Conservation (phyloP, 2,888 invertebrate genomes). For the Pyrrhia umbra region DNA sequence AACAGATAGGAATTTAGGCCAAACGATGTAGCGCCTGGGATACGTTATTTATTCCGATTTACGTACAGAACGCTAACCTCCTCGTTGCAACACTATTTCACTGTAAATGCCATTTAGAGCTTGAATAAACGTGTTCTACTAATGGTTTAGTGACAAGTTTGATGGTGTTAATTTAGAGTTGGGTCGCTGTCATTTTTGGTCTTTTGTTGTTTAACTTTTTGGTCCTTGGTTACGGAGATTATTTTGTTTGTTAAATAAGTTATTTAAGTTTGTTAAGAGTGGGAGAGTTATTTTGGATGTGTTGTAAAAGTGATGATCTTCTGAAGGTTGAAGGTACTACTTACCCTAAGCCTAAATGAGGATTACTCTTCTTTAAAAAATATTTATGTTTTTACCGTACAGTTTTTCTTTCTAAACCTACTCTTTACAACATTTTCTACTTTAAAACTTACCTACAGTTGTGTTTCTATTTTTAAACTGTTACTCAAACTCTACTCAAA, state of each 20-base stretch:
- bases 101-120: constrained; percentile 53
- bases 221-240: not conserved
- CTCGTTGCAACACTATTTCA: constrained; percentile 56
- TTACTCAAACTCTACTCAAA: too few relatives aligned
- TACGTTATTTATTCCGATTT: constrained; percentile 73
- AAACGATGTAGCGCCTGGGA: constrained; percentile 62
- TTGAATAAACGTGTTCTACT: constrained; percentile 28
- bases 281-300: too few relatives aligned
- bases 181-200: not conserved
- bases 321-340: too few relatives aligned
- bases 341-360: too few relatives aligned
- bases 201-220: not conserved
- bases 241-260: not conserved
- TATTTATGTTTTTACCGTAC: too few relatives aligned
- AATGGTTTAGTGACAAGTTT: constrained; percentile 38
- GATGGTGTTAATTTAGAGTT: constrained; percentile 1
- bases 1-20: constrained; percentile 72
- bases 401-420: too few relatives aligned
- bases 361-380: too few relatives aligned
- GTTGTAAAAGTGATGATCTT: too few relatives aligned
- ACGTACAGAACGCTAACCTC: constrained; percentile 51
- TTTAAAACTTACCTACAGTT: not conserved
- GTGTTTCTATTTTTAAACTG: too few relatives aligned
- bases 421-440: too few relatives aligned
- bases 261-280: not conserved